Evolutionary conservation across 2,797 vertebrate genomes (phyloP), one percentile per base, ranked within the genome.

Genomic region (Emydoidea blandingii): DNA sequence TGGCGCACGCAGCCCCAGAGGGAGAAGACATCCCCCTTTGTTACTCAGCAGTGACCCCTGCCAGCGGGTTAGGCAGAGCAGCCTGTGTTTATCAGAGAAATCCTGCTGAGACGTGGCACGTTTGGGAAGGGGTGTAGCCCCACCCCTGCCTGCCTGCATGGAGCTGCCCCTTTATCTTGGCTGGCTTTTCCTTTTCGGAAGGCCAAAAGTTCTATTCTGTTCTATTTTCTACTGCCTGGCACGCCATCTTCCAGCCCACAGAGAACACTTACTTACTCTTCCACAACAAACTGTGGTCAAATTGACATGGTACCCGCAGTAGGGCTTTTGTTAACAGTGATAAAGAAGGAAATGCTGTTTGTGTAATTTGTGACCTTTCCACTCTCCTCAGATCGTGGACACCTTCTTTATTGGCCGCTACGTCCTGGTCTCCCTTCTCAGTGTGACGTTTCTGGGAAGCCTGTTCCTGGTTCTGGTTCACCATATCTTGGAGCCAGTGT

Each of bases 361-460:
- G 19, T 85, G 44, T 91, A 0, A 49, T 18, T 2, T 18, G 0
- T 59, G 11, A 57, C 37, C 12, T 65, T 82, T n/a, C 87, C 34
- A 3, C 21, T 90, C 52, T 72, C 53, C 5, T 18, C 96, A 99
- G 99, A 98, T 99, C 4, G 98, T 99, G 97, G 99, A 99, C 96
- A 89, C 97, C 49, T 98, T 99, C 97, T 98, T 99, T 96, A 99
- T 99, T 0, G 98, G 99, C 52, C 99, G 99, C 91, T 99, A 99
- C 6, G 44, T 99, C 76, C 98, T 99, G 72, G 97, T 99, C 97
- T 98, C 98, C 0, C 21, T 98, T 91, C 98, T 97, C 90, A 97
- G 97, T 16, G 86, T 97, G 15, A 76, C 98, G 14, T 98, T 99
- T 57, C 97, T 99, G 3, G 98, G 98, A 68, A 98, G 98, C n/a